Base-by-base conservation (phyloP, 2,797 vertebrate species). In the Margarornis squamiger region DNA sequence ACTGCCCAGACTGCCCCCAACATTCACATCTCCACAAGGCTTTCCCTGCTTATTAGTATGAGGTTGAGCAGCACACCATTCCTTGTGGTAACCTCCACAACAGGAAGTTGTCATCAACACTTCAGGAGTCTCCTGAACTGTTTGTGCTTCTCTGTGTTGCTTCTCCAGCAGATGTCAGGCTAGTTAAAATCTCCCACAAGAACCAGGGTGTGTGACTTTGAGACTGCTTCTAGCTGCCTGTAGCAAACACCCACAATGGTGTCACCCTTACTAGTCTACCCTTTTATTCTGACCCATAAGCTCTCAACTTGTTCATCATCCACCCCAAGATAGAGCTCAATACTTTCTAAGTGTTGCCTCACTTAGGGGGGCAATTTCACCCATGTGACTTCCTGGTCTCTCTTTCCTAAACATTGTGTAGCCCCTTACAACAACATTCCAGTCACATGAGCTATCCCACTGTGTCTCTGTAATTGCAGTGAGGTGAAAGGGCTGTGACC, bases 401-500 rank as follows among this genome's bases (percentile, higher is more conserved):
- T 75, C 34, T 68, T 74, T 48, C 10, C 22, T 34, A 48, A 66
- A 43, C 4, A 30, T 19, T 19, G 5, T 61, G 18, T 61, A 41
- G 48, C 19, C 22, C 52, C 54, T 32, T 1, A 1, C n/a, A 41
- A 27, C 48, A 54, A 41, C 22, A 23, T 48, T 61, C 9, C 34
- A 36, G 30, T 67, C 22, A 26, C 6, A n/a, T 0, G 0, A 27
- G 41, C 21, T 67, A 32, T 61, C 26, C 17, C 26, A 23, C 30
- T 41, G 15, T 48, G 8, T 27, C 34, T 88, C 39, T 39, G 15
- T 81, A 41, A 36, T 36, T 10, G 10, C 41, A 41, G 14, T 19
- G 8, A 0, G 0, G 18, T 59, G 38, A 61, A 26, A 67, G 32
- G 30, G 14, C 26, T 61, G 54, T 46, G 14, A 23, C 24, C 34